Conservation (phyloP, 2,888 invertebrate species). For the Drosophila fungiperda region DNA sequence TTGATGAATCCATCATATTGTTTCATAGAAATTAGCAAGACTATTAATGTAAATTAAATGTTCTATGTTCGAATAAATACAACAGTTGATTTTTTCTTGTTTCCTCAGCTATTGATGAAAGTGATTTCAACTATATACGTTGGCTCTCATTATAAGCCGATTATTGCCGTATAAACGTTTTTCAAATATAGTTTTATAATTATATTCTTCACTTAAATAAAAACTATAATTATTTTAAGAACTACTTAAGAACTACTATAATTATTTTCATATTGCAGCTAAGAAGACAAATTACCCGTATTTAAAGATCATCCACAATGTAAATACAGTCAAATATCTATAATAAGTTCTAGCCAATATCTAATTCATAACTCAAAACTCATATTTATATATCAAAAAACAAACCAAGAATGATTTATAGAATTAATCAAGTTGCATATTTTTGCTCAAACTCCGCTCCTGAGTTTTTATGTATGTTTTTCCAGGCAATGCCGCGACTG, state of each 20-base stretch:
- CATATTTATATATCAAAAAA: too few species aligned
- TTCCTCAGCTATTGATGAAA: not conserved
- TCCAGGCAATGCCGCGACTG: constrained; percentile 35
- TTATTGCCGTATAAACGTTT: fast-evolving
- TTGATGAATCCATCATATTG: too few species aligned
- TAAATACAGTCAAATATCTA: too few species aligned
- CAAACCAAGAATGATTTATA: not conserved
- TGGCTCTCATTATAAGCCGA: too few species aligned
- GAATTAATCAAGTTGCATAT: not conserved
- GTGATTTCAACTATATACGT: not conserved
- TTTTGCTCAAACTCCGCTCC: constrained; percentile 48
- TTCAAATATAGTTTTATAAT: not conserved
- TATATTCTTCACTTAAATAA: not conserved
- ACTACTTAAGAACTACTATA: not conserved
- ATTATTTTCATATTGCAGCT: not conserved
- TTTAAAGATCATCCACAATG: not conserved
- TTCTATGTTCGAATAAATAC: not conserved
- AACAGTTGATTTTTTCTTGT: not conserved
- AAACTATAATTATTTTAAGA: not conserved
- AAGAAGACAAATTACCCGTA: too few species aligned
- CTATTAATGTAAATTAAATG: not conserved
- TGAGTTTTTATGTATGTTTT: constrained; percentile 37
- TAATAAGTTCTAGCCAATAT: too few species aligned
- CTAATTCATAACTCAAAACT: too few species aligned
- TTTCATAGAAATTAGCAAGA: not conserved